Percentiles rank a stretch among this genome's conserved stretches.
Conservation (phyloP, 2,113 vertebrate genomes). For the Podiceps cristatus region DNA sequence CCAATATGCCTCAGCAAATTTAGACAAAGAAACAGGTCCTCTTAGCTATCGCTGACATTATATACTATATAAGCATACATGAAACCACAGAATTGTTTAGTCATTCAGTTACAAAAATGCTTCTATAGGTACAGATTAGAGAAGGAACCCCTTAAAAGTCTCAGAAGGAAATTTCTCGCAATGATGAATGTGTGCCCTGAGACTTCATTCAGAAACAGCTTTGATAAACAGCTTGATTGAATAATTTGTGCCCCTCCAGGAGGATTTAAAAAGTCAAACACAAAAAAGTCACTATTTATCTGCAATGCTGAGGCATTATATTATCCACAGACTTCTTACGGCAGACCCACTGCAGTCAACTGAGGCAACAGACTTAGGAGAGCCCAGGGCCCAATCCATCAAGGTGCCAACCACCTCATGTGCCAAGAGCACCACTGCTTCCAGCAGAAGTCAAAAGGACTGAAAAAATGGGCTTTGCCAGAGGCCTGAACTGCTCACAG, state of each 20-base stretch:
- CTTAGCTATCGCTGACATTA: slow-evolving; percentile 15
- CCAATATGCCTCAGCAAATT: slow-evolving; percentile 41
- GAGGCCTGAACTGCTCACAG: background rate
- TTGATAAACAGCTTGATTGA: background rate
- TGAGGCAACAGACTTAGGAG: background rate
- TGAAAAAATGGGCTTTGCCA: background rate
- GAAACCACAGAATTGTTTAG: slow-evolving; percentile 13
- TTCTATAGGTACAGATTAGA: background rate
- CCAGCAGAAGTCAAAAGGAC: background rate
- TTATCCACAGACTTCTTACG: background rate
- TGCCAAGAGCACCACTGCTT: background rate
- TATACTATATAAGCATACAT: background rate
- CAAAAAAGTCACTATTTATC: background rate
- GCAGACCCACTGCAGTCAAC: background rate
- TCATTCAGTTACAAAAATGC: background rate
- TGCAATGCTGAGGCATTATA: background rate
- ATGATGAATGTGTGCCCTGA: background rate
- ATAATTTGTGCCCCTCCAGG: background rate
- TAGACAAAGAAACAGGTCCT: slow-evolving; percentile 2
- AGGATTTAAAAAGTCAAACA: background rate
- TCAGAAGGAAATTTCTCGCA: background rate
- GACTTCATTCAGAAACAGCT: background rate
- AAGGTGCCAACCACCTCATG: background rate
- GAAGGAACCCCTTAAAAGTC: background rate
- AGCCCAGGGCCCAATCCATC: background rate